Evolutionary conservation across 2,888 invertebrate genomes (phyloP).

Genomic region (Orthosia gothica): DNA sequence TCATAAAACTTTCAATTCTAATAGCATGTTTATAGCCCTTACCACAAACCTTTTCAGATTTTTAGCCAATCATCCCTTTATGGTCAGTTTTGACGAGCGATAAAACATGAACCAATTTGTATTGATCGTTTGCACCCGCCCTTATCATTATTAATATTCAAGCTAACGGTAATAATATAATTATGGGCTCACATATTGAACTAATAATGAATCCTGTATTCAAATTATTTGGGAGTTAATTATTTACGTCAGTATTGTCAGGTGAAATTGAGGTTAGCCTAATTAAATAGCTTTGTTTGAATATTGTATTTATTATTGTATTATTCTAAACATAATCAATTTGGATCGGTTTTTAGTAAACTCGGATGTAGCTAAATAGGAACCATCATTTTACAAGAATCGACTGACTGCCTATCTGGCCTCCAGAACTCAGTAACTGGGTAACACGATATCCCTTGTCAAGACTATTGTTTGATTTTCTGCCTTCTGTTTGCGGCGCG

Average conservation of each 20-base stretch:
- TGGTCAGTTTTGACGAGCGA: conserved; percentile 31
- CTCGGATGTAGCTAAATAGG: too few species aligned
- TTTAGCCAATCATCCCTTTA: conserved; percentile 30
- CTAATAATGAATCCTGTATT: conserved; percentile 14
- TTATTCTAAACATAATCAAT: neutral
- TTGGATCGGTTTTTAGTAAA: neutral
- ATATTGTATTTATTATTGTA: neutral
- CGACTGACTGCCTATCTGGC: too few species aligned
- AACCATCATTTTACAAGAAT: too few species aligned
- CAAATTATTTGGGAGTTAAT: conserved; percentile 32
- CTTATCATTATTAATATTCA: conserved; percentile 18
- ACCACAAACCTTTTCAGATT: conserved; percentile 25
- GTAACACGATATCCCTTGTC: too few species aligned
- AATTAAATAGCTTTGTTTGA: conserved; percentile 9
- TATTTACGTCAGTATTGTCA: conserved; percentile 12
- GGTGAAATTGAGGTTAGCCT: conserved; percentile 18
- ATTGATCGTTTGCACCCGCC: neutral
- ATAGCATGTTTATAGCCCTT: conserved; percentile 9
- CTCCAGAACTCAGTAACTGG: too few species aligned
- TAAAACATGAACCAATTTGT: conserved; percentile 33
- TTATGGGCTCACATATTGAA: conserved; percentile 24
- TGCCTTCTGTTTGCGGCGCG: too few species aligned
- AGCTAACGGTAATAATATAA: neutral
- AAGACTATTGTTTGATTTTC: too few species aligned
- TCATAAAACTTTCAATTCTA: neutral